A percentile compares a stretch with the other conserved stretches of the same genome.
These are phyloP conservation scores for Cantharis rustica DNA, from an alignment of 2,888 invertebrate genomes.

Conservation along the genomic window DNA sequence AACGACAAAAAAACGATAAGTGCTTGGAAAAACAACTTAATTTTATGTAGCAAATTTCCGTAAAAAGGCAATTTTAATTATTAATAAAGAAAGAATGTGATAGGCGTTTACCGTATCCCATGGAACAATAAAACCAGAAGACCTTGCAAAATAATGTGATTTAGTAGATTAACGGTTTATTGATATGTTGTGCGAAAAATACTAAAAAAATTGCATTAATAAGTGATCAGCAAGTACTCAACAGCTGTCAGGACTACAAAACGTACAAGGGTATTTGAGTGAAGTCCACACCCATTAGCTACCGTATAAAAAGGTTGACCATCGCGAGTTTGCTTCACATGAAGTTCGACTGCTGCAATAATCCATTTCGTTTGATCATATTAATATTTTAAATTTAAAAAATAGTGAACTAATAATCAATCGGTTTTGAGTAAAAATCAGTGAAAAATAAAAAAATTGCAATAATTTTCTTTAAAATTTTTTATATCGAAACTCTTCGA, in stretches of 20 bases:
- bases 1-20: neutral
- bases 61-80: conserved; percentile 1
- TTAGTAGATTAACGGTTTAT: conserved; percentile 9
- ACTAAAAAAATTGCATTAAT: conserved; percentile 2
- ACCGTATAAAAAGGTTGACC: neutral
- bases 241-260: neutral
- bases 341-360: neutral
- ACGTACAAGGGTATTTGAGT: neutral
- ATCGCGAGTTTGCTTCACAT: neutral
- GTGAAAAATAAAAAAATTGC: no score
- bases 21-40: neutral
- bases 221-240: neutral
- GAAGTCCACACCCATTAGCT: neutral
- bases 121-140: conserved; percentile 6
- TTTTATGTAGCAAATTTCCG: neutral
- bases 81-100: neutral
- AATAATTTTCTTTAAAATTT: no score
- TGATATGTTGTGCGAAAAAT: conserved; percentile 1
- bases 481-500: neutral
- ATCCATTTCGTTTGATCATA: neutral
- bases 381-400: neutral
- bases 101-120: neutral
- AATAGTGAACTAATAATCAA: neutral
- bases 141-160: conserved; percentile 15
- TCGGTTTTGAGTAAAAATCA: no score